Conservation (phyloP, 2,888 invertebrate species). For the Drepanosiphum platanoidis region DNA sequence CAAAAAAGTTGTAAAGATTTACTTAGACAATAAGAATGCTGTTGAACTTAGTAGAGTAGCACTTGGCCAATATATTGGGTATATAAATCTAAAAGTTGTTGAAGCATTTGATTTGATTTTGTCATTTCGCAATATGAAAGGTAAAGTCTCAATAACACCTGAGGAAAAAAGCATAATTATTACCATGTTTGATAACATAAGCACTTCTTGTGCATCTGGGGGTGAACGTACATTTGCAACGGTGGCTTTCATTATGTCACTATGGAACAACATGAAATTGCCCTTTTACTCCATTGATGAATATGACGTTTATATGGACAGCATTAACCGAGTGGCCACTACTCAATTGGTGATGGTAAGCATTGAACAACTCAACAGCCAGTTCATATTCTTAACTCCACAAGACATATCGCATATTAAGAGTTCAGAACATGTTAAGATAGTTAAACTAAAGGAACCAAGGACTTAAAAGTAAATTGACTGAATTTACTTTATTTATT, state of each 20-base stretch:
- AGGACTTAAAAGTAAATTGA: conserved; percentile 7
- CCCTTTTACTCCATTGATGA: conserved; percentile 96
- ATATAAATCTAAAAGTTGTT: neutral
- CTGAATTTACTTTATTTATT: neutral
- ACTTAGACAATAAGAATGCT: neutral
- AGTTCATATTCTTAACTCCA: conserved; percentile 92
- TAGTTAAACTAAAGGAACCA: conserved; percentile 58
- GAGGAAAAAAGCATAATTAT: conserved; percentile 30
- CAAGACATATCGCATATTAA: conserved; percentile 70
- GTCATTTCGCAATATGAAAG: conserved; percentile 34
- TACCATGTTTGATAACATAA: conserved; percentile 64
- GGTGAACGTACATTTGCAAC: conserved; percentile 97
- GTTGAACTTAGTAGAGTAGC: neutral
- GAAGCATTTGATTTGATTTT: conserved; percentile 37
- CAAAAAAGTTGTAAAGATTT: conserved; percentile 20
- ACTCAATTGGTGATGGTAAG: conserved; percentile 76
- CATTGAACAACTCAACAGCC: conserved; percentile 73
- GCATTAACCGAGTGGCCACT: conserved; percentile 62
- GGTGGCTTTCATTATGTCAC: conserved; percentile 85
- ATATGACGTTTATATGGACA: conserved; percentile 91
- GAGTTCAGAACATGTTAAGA: conserved; percentile 42
- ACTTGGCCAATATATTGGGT: neutral
- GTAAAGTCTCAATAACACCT: conserved; percentile 34
- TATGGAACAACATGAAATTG: conserved; percentile 91
- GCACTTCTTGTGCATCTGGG: conserved; percentile 83